Evolutionary conservation across 2,113 vertebrate species (phyloP).

Genomic region (Semicossyphus pulcher): DNA sequence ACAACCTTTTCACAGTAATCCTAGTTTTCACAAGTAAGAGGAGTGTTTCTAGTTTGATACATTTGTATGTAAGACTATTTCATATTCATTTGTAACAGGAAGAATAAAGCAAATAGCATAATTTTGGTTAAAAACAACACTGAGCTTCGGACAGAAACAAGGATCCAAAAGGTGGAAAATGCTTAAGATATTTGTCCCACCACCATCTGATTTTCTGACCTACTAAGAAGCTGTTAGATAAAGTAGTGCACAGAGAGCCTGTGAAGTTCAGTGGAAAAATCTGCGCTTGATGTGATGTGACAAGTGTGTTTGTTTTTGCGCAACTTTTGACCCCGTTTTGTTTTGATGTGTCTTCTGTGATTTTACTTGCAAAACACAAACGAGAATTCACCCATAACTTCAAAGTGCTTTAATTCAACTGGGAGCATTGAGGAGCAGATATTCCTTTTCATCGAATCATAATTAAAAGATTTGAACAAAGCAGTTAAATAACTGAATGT

Average conservation of each 20-base stretch:
- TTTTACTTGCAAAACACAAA: slow-evolving; percentile 15
- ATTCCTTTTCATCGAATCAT: neutral
- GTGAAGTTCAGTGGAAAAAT: neutral
- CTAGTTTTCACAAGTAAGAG: neutral
- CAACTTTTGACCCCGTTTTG: slow-evolving; percentile 17
- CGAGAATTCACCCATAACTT: neutral
- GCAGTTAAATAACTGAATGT: slow-evolving; percentile 2
- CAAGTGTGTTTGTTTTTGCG: slow-evolving; percentile 22
- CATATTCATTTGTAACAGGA: neutral
- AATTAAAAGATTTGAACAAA: neutral
- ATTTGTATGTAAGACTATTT: too few species aligned
- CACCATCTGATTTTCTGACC: neutral
- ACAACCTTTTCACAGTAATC: too few species aligned
- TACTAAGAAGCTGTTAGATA: neutral
- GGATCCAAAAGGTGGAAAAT: neutral
- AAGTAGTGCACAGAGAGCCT: neutral
- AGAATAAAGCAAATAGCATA: too few species aligned
- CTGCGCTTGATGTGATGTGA: slow-evolving; percentile 49
- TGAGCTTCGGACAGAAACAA: neutral
- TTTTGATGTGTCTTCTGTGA: slow-evolving; percentile 38
- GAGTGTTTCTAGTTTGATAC: neutral
- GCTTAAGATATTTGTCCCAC: neutral
- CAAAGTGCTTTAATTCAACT: slow-evolving; percentile 18
- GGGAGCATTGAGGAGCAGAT: neutral
- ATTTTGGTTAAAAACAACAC: too few species aligned